phyloP scores from a whole-genome alignment of 2,113 vertebrate genomes.

The Crypturellus undulatus region DNA sequence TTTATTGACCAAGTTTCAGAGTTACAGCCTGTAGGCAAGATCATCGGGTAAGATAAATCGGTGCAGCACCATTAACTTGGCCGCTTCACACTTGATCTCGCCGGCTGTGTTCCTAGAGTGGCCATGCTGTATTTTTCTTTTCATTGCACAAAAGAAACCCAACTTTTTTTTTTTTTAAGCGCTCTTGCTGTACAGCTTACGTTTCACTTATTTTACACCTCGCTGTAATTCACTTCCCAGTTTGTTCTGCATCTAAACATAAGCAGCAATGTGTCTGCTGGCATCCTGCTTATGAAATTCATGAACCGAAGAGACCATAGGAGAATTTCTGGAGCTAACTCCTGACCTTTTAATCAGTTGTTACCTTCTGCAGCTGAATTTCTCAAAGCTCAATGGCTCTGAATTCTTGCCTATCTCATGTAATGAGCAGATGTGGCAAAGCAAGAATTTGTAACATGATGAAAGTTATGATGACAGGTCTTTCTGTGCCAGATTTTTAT shows the following conservation, averaged over 20 bases:
- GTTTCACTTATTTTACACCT: constrained; percentile 62
- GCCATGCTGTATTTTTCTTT: background rate
- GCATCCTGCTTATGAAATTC: constrained; percentile 14
- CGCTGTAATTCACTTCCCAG: constrained; percentile 19
- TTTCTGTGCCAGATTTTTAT: constrained; percentile 66
- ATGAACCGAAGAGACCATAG: background rate
- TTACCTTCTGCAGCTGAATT: constrained; percentile 48
- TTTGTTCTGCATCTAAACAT: constrained; percentile 23
- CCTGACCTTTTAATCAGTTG: constrained; percentile 44
- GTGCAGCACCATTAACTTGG: constrained; percentile 5
- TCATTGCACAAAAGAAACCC: background rate
- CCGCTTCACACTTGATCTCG: background rate
- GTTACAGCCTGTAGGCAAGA: constrained; percentile 16
- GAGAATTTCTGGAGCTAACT: background rate
- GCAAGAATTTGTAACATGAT: constrained; percentile 63
- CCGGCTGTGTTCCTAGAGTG: background rate
- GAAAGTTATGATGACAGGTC: constrained; percentile 69
- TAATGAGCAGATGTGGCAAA: constrained; percentile 72
- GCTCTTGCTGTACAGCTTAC: constrained; percentile 32
- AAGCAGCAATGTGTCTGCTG: background rate
- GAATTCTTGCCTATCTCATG: constrained; percentile 46
- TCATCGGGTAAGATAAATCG: background rate
- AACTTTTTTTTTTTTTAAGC: background rate
- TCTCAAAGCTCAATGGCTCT: constrained; percentile 43
- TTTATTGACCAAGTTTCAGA: constrained; percentile 27